phyloP scores from a whole-genome alignment of 2,797 vertebrate genomes.

The Scyliorhinus canicula region DNA sequence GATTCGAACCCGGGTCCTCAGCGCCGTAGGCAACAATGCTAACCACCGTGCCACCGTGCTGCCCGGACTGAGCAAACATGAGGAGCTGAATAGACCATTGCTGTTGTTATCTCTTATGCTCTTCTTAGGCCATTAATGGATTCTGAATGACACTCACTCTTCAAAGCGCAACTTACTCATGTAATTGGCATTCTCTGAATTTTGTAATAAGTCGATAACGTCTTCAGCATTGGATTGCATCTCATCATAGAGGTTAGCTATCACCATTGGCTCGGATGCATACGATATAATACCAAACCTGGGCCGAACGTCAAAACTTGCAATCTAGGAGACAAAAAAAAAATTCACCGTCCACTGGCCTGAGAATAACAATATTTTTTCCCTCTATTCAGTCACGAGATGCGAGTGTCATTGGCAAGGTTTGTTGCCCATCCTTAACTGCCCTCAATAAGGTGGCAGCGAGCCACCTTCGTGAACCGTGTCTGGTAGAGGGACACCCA shows the following conservation, averaged over 20 bases:
- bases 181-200: not conserved
- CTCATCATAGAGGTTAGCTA: not conserved
- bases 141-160: not conserved
- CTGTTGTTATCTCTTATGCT: not conserved
- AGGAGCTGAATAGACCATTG: not conserved
- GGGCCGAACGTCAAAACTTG: not conserved
- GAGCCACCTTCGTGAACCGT: not conserved
- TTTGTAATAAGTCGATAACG: not conserved
- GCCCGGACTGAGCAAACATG: no score
- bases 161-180: not conserved
- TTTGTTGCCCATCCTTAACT: not conserved
- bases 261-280: not conserved
- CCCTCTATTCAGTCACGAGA: not conserved
- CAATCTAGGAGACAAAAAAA: not conserved
- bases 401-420: not conserved
- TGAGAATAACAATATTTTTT: not conserved
- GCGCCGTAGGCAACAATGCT: no score
- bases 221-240: not conserved
- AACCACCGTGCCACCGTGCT: no score
- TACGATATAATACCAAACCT: not conserved
- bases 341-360: not conserved
- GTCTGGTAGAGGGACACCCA: not conserved
- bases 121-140: not conserved
- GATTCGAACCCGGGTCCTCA: no score
- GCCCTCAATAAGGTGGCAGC: not conserved